Evolutionary conservation across 2,113 vertebrate species (phyloP), one percentile per base, ranked within the genome.

Genomic region (Microcebus murinus): DNA sequence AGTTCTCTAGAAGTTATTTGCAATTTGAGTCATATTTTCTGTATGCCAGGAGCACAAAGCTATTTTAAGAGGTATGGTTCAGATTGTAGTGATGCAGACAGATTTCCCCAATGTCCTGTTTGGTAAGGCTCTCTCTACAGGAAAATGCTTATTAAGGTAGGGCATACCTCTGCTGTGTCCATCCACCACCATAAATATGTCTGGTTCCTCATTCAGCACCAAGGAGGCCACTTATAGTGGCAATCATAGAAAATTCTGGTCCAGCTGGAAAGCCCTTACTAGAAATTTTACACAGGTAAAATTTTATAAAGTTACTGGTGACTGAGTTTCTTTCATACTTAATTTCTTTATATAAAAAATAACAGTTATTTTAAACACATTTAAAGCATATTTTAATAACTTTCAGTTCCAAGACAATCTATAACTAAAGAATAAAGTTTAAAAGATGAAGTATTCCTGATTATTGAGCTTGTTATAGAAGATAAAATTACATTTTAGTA

Each of bases 381-480:
- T 94, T 95, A 50, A 93, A 91, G 17, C 29, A 63, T 50, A 86
- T 86, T 89, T 85, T 73, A 84, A 20, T 57, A 90, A 76, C 39
- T 68, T 87, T 52, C 59, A n/a, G 48, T 57, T 67, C 79, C 91
- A 88, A 96, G n/a, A 74, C 34, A 79, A 63, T n/a, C n/a, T 48
- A 8, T 45, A 86, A 52, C 29, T 57, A 57, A 81, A 96, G n/a
- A 92, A 70, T 85, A 50, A 50, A 34, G 34, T 74, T 85, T 85
- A 71, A 88, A 92, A 77, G 88, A 68, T 85, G 87, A 83, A 79
- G n/a, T 73, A 86, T 42, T 45, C 52, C 55, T 90, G 55, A 4
- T 20, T 74, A 34, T 74, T 42, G 59, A 88, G 31, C 15, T 20
- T 18, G 45, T 57, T 70, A 15, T 79, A 88, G 88, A 77, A 87